phyloP scores from a whole-genome alignment of 1,140 invertebrate genomes.

The Akabosia matsudoensis region DNA sequence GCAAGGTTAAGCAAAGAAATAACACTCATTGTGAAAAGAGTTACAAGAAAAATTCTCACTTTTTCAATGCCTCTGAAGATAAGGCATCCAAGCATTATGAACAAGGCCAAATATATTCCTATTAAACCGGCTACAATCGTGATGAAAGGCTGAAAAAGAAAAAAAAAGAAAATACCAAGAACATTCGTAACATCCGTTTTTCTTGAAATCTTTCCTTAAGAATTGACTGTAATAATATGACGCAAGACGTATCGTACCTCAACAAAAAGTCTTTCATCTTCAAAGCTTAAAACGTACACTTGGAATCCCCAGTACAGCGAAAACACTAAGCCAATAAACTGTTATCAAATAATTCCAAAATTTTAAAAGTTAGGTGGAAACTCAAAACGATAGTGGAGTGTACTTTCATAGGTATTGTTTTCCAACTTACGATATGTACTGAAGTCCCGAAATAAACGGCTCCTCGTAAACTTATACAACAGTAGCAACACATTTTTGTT shows the following conservation, averaged over 20 bases:
- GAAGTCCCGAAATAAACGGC: constrained; percentile 14
- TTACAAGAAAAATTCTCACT: not conserved
- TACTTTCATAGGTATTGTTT: no score
- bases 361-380: not conserved
- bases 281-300: not conserved
- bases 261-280: not conserved
- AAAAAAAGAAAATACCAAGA: not conserved
- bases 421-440: constrained; percentile 14
- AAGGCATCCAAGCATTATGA: constrained; percentile 4
- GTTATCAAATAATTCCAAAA: not conserved
- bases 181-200: not conserved
- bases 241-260: not conserved
- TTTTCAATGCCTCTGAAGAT: constrained; percentile 18
- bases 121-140: not conserved
- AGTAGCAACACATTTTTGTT: constrained; percentile 19
- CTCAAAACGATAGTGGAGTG: not conserved
- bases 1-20: not conserved
- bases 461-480: not conserved
- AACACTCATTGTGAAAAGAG: not conserved
- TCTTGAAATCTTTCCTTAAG: not conserved
- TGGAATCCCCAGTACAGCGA: not conserved
- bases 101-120: constrained; percentile 8
- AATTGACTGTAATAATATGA: not conserved
- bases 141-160: not conserved
- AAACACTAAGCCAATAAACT: constrained; percentile 12